Evolutionary conservation across 2,888 invertebrate species (phyloP).

Genomic region (Polyommatus icarus): DNA sequence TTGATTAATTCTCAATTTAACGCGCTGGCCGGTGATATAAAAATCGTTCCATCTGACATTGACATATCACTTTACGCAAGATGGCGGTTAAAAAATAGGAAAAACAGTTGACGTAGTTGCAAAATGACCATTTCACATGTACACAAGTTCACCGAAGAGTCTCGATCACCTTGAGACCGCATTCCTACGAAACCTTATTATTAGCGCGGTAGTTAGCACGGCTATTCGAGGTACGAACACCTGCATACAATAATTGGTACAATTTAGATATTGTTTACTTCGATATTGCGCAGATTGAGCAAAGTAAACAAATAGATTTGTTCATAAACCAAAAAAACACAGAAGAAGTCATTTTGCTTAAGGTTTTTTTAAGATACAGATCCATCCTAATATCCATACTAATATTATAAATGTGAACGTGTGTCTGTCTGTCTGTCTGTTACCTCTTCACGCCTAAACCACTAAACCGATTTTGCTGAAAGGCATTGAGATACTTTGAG

Average conservation of each 20-base stretch:
- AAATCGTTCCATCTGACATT: conserved; percentile 26
- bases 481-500: no score
- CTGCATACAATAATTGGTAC: conserved; percentile 20
- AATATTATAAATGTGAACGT: no score
- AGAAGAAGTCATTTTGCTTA: no score
- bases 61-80: conserved; percentile 18
- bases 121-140: conserved; percentile 16
- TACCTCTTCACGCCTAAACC: no score
- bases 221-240: conserved; percentile 30
- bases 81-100: conserved; percentile 6
- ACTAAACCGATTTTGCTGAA: no score
- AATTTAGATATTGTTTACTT: background rate
- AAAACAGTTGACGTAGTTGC: background rate
- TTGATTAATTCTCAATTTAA: background rate
- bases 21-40: background rate
- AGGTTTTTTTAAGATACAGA: no score
- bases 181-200: conserved; percentile 44
- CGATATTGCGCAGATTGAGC: background rate
- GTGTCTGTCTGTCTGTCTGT: no score
- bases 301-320: background rate
- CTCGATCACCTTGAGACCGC: conserved; percentile 48
- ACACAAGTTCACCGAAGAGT: conserved; percentile 46
- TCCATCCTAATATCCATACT: no score
- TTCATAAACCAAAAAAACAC: no score
- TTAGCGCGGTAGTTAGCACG: no score